Evolutionary conservation across 1,140 invertebrate genomes (phyloP).

Genomic region (Monomorium pharaonis): DNA sequence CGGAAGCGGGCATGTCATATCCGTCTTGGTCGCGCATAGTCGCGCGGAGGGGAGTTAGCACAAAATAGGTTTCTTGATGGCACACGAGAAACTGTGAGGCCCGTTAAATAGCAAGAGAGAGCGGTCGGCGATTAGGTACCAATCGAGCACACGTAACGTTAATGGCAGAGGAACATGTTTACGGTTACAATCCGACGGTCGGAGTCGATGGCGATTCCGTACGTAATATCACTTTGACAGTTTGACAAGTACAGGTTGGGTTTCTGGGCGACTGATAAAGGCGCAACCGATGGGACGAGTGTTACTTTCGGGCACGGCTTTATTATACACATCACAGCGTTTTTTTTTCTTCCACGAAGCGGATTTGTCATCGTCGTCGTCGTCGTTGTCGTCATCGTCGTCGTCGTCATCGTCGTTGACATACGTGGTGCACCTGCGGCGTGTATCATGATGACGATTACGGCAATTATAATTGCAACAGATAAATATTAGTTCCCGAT

Average conservation of each 20-base stretch:
- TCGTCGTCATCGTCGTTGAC: background rate
- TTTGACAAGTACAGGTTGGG: slow-evolving; percentile 82
- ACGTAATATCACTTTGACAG: slow-evolving; percentile 80
- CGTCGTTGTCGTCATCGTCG: too few relatives aligned
- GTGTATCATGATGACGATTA: background rate
- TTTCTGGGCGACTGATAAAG: slow-evolving; percentile 69
- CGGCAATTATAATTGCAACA: background rate
- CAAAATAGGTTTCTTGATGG: slow-evolving; percentile 83
- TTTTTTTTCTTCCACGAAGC: background rate
- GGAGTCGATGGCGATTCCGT: slow-evolving; percentile 82
- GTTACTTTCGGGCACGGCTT: slow-evolving; percentile 45
- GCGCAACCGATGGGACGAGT: slow-evolving; percentile 46
- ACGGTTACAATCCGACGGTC: slow-evolving; percentile 83
- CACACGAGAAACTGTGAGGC: slow-evolving; percentile 78
- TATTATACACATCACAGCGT: background rate
- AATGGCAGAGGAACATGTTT: slow-evolving; percentile 85
- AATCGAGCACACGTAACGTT: slow-evolving; percentile 79
- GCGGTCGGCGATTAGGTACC: slow-evolving; percentile 65
- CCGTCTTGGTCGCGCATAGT: slow-evolving; percentile 78
- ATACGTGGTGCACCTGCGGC: background rate
- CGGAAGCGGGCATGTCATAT: slow-evolving; percentile 76
- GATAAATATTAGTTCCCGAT: background rate
- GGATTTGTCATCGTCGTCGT: background rate
- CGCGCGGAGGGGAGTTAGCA: slow-evolving; percentile 79
- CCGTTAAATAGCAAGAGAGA: slow-evolving; percentile 68